Evolutionary conservation across 2,113 vertebrate species (phyloP).

Genomic region (Cyprinodon brontotheroides): DNA sequence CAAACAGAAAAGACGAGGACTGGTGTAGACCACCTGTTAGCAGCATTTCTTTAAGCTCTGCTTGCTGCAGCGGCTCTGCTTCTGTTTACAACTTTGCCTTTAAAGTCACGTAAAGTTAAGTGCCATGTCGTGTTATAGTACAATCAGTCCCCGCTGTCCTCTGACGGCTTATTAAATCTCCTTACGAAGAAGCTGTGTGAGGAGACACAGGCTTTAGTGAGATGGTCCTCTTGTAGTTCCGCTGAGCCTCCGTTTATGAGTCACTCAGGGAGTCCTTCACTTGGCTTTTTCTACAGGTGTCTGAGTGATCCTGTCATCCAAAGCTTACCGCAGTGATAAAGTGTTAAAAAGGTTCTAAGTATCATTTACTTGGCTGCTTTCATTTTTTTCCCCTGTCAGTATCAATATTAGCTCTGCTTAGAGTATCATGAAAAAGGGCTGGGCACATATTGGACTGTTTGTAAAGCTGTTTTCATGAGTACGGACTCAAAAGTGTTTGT

Average conservation of each 20-base stretch:
- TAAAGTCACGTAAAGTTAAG: slow-evolving; percentile 57
- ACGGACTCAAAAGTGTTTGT: slow-evolving; percentile 54
- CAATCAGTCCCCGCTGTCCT: slow-evolving; percentile 43
- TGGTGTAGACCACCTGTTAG: slow-evolving; percentile 13
- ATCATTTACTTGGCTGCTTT: slow-evolving; percentile 81
- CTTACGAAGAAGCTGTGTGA: slow-evolving; percentile 25
- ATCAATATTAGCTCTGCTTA: slow-evolving; percentile 64
- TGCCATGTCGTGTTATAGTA: slow-evolving; percentile 61
- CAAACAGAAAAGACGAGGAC: slow-evolving; percentile 18
- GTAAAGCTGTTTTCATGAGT: slow-evolving; percentile 53
- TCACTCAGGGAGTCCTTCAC: slow-evolving; percentile 87
- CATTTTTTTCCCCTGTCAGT: slow-evolving; percentile 57
- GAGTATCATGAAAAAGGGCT: slow-evolving; percentile 49
- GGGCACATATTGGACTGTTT: slow-evolving; percentile 43
- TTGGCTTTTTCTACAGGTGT: slow-evolving; percentile 78
- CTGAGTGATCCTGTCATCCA: slow-evolving; percentile 75
- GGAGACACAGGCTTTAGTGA: slow-evolving; percentile 20
- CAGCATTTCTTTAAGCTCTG: slow-evolving; percentile 24
- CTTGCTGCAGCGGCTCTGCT: slow-evolving; percentile 42
- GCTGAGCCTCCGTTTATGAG: slow-evolving; percentile 71
- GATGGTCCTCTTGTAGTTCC: slow-evolving; percentile 43
- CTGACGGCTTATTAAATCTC: slow-evolving; percentile 35
- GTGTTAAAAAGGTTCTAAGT: slow-evolving; percentile 50
- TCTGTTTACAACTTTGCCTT: slow-evolving; percentile 68
- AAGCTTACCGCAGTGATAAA: slow-evolving; percentile 20